Base-by-base conservation (phyloP, 1,140 invertebrate genomes). In the Drosophila nasuta region DNA sequence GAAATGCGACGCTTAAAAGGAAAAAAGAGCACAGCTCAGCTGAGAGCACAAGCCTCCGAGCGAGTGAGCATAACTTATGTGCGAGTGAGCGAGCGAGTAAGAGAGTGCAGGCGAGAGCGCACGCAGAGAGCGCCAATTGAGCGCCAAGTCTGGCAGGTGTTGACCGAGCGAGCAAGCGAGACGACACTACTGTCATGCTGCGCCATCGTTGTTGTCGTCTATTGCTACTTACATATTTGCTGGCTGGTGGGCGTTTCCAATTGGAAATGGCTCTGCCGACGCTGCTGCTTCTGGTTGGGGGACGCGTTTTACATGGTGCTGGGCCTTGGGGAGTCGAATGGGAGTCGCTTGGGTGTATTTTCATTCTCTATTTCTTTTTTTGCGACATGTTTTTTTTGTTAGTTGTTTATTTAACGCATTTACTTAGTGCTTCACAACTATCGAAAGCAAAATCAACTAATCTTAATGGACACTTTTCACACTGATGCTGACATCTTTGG, bases 381-480 rank as follows among this genome's bases (percentile, higher is more conserved):
- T 30, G n/a, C 20, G 49, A 28, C 13, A 57, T 77, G 57, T 77
- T 77, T 67, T 56, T 70, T 76, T 25, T 25, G 20, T 25, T 25
- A 25, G 20, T 25, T 25, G 70, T 83, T 82, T 88, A 83, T 88
- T 88, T 80, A 88, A 78, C 80, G 66, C 69, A 72, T 82, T 87
- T 81, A 74, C 80, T 82, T 88, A 86, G 79, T 75, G 73, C 60
- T 75, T 58, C 60, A 80, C 49, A 88, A 82, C 77, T 82, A 88
- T 87, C 83, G 83, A 80, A 83, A 69, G 70, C 80, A 87, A 87
- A 87, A 88, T 87, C 83, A 88, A 87, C 83, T 88, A 87, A 87
- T 82, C 83, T 83, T 87, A 87, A 87, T 87, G 83, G 83, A 88
- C 83, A 83, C 79, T 87, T 80, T 79, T 78, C 69, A 51, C 81